A percentile compares a stretch with the other conserved stretches of the same genome.
These are phyloP conservation scores for Pycnomerus fuliginosus DNA, from an alignment of 2,888 invertebrate species.

Conservation along the genomic window DNA sequence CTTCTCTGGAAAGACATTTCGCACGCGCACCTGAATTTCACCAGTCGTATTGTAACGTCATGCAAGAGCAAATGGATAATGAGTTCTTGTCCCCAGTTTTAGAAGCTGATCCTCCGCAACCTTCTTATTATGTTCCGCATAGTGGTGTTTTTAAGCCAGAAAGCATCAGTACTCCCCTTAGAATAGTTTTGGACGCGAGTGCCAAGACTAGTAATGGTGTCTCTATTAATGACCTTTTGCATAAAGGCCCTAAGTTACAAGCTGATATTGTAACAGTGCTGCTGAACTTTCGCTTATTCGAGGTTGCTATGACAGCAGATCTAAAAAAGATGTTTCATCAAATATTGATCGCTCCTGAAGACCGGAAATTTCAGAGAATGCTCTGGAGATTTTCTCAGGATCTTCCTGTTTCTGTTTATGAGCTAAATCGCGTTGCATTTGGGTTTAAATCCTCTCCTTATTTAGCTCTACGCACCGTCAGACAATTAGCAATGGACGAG, in stretches of 20 bases:
- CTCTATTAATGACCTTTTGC: not conserved
- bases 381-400: constrained; percentile 1
- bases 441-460: constrained; percentile 1
- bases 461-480: constrained; percentile 1
- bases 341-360: not conserved
- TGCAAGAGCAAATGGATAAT: not conserved
- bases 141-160: not conserved
- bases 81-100: not conserved
- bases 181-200: not conserved
- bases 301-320: not conserved
- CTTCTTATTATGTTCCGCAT: not conserved
- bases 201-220: not conserved
- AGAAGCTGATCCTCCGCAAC: not conserved
- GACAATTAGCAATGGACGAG: not conserved
- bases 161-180: not conserved
- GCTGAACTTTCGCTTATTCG: not conserved
- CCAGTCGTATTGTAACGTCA: not conserved
- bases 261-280: not conserved
- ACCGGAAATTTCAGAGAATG: constrained; percentile 1
- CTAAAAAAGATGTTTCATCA: not conserved
- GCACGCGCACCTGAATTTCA: not conserved
- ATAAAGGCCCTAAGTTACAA: not conserved
- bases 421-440: not conserved
- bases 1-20: not conserved
- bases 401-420: not conserved